phyloP scores from a whole-genome alignment of 2,113 vertebrate genomes.

The Rhinolophus ferrumequinum region DNA sequence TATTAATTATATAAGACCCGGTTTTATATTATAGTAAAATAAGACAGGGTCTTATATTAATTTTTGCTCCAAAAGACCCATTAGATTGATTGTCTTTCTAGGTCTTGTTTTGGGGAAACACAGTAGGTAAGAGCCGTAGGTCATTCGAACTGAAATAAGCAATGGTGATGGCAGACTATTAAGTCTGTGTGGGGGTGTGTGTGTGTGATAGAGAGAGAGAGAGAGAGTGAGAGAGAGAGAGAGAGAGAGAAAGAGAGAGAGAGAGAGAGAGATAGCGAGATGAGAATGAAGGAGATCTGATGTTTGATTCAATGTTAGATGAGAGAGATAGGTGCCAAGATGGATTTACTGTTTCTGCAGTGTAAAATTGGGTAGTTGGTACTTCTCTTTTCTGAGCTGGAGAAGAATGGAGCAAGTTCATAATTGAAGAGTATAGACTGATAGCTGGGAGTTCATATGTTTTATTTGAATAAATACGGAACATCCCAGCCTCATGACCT shows the following conservation, averaged over 20 bases:
- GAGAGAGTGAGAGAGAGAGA: too few relatives aligned
- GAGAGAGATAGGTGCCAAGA: background rate
- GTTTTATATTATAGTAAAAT: too few relatives aligned
- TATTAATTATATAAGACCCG: too few relatives aligned
- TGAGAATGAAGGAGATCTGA: background rate
- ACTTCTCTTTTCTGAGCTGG: background rate
- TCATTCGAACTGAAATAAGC: background rate
- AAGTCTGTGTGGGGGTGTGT: background rate
- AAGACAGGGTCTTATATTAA: too few relatives aligned
- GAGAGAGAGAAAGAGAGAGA: too few relatives aligned
- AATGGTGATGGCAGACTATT: background rate
- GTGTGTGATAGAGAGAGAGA: background rate
- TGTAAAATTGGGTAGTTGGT: background rate
- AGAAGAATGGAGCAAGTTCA: background rate
- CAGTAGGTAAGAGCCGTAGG: background rate
- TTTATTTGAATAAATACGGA: background rate
- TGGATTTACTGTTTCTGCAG: background rate
- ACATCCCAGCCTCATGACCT: background rate
- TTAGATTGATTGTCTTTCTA: too few relatives aligned
- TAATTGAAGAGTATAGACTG: background rate
- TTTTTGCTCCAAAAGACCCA: too few relatives aligned
- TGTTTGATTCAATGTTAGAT: background rate
- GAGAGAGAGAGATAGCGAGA: too few relatives aligned
- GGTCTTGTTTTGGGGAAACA: too few relatives aligned
- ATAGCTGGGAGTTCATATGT: background rate